Conservation (phyloP, 2,113 vertebrate species). For the Puffinus mauretanicus region DNA sequence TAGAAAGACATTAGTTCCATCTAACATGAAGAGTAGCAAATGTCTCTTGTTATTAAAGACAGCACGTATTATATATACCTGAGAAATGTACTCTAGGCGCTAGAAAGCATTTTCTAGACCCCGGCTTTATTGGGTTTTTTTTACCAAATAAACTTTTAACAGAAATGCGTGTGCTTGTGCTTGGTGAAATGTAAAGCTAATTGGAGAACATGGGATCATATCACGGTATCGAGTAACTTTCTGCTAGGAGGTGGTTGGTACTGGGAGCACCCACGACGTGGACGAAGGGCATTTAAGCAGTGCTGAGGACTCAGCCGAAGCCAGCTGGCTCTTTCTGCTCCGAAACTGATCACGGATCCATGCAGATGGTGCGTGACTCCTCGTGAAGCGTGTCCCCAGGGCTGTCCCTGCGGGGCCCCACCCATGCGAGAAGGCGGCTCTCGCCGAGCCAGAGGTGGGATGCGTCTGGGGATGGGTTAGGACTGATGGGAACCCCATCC, state of each 20-base stretch:
- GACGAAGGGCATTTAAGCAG: background rate
- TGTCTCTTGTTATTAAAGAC: background rate
- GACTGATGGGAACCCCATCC: background rate
- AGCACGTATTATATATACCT: constrained; percentile 44
- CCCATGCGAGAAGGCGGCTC: background rate
- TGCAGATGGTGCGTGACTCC: background rate
- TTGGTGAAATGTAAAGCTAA: constrained; percentile 21
- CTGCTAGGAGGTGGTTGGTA: background rate
- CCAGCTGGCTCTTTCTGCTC: constrained; percentile 21
- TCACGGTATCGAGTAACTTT: background rate
- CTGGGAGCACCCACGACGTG: background rate
- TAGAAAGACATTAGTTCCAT: constrained; percentile 60
- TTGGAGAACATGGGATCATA: background rate
- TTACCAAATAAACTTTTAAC: background rate
- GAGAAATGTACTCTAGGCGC: background rate
- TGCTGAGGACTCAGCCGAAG: background rate
- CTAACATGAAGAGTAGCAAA: constrained; percentile 45
- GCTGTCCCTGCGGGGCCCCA: background rate
- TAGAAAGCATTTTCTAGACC: constrained; percentile 2
- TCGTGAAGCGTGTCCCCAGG: background rate
- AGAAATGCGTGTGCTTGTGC: constrained; percentile 31
- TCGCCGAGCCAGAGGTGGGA: background rate
- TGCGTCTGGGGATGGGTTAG: fast-evolving
- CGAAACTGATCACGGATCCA: background rate
- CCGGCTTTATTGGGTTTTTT: background rate